Evolutionary conservation across 23 tunicate genomes (phyloP), one percentile per base, ranked within the genome.

Genomic region (Halocynthia roretzi): DNA sequence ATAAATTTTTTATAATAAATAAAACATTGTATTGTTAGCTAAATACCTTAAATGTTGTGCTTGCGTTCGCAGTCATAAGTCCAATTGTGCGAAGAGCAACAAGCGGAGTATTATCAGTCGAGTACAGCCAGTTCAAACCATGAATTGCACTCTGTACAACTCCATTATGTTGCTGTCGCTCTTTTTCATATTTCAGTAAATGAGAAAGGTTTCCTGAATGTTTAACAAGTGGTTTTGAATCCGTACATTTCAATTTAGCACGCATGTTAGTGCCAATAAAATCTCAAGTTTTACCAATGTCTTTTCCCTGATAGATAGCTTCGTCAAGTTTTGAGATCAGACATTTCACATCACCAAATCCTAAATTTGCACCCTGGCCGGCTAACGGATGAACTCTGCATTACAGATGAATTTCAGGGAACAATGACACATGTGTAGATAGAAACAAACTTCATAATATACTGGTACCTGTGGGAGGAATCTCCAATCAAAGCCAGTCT

Each of bases 401-500:
- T 10, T 10, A 72, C n/a, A 76, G 14, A 76, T 76, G 15, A 18
- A 68, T 18, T 68, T 22, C 14, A n/a, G 48, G 17, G 12, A 15
- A 20, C 31, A 68, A 68, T 68, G n/a, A 60, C 64, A 4, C 18
- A 15, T 60, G 64, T 1, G 64, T 60, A n/a, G n/a, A 60, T n/a
- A 60, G 4, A 60, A 60, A n/a, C 17, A 60, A 15, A 60, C 18
- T 60, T 31, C 44, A 65, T 10, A 20, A 18, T 71, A 22, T 54
- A 20, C 11, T 71, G 48, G 53, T 49, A 91, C 98, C 98, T 86
- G 78, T 92, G 98, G 50, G 81, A 64, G 0, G 98, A 73, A 68
- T 92, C 98, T 73, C 98, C 98, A 62, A 92, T 83, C 9, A 92
- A 70, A 7, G 98, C 98, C 10, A 92, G 4, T 61, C 98, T 78